Evolutionary conservation across 2,797 vertebrate genomes (phyloP).

Genomic region (Trematomus bernacchii): DNA sequence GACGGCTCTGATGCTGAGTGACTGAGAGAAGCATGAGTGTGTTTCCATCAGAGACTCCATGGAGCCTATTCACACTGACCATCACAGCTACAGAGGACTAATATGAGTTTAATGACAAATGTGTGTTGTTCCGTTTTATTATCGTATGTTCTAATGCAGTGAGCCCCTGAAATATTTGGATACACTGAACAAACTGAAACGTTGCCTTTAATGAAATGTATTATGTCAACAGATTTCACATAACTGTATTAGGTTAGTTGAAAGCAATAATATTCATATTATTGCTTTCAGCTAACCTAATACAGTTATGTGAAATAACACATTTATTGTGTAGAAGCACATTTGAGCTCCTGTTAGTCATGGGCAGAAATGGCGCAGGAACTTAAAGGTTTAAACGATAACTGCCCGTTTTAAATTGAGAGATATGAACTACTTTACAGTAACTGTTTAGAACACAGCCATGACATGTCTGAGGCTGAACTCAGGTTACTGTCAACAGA

Average conservation of each 20-base stretch:
- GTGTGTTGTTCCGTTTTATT: slow-evolving; percentile 54
- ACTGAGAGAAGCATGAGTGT: slow-evolving; percentile 49
- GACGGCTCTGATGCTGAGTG: slow-evolving; percentile 17
- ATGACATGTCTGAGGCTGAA: not conserved
- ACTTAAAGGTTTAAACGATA: not conserved
- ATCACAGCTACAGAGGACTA: slow-evolving; percentile 27
- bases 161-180: slow-evolving; percentile 56
- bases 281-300: no score
- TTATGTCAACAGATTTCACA: no score
- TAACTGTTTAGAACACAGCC: not conserved
- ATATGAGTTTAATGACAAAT: slow-evolving; percentile 55
- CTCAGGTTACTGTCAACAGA: not conserved
- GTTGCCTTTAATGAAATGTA: no score
- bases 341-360: slow-evolving; percentile 31
- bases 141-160: slow-evolving; percentile 50
- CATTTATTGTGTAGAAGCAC: slow-evolving; percentile 24
- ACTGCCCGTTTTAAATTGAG: slow-evolving; percentile 23
- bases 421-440: not conserved
- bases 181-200: not conserved
- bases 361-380: slow-evolving; percentile 37
- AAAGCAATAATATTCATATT: no score
- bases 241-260: no score
- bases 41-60: slow-evolving; percentile 55
- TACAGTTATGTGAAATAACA: no score
- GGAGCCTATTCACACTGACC: slow-evolving; percentile 40